Evolutionary conservation across 2,888 invertebrate genomes (phyloP).

Genomic region (Priocnemis perturbator): DNA sequence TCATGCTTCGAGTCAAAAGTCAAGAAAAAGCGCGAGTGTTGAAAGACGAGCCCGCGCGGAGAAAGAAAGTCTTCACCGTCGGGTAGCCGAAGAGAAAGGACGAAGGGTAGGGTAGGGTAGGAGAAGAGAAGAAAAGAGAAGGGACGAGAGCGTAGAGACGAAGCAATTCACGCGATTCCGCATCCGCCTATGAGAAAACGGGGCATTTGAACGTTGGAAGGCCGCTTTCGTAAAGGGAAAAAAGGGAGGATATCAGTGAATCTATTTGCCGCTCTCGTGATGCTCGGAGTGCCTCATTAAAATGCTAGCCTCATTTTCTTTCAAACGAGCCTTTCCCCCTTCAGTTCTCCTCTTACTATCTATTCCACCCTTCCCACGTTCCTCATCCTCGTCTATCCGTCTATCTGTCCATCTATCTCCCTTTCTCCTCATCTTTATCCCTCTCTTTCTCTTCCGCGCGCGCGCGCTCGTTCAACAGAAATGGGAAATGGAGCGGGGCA

Average conservation of each 20-base stretch:
- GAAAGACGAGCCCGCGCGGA: slow-evolving; percentile 14
- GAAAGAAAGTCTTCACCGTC: slow-evolving; percentile 19
- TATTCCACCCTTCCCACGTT: slow-evolving; percentile 20
- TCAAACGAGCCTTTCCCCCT: slow-evolving; percentile 52
- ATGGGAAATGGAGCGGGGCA: slow-evolving; percentile 61
- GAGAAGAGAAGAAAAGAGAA: background rate
- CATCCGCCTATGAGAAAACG: slow-evolving; percentile 56
- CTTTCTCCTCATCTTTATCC: too few species aligned
- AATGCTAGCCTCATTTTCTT: slow-evolving; percentile 69
- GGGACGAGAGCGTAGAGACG: slow-evolving; percentile 6
- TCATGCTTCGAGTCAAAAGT: too few species aligned
- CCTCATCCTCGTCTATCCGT: slow-evolving; percentile 6
- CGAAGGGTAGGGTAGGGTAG: background rate
- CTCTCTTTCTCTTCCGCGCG: slow-evolving; percentile 15
- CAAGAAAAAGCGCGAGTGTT: slow-evolving; percentile 19
- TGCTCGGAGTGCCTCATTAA: slow-evolving; percentile 67
- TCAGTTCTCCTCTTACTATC: slow-evolving; percentile 25
- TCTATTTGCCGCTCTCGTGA: slow-evolving; percentile 67
- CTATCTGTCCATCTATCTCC: too few species aligned
- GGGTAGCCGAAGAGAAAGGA: slow-evolving; percentile 4
- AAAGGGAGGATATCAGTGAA: slow-evolving; percentile 67
- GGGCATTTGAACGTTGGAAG: slow-evolving; percentile 49
- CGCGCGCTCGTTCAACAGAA: slow-evolving; percentile 53
- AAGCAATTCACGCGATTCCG: slow-evolving; percentile 50
- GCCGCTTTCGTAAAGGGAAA: slow-evolving; percentile 42